phyloP scores from a whole-genome alignment of 2,888 invertebrate species.

The Spicauda simplicius region DNA sequence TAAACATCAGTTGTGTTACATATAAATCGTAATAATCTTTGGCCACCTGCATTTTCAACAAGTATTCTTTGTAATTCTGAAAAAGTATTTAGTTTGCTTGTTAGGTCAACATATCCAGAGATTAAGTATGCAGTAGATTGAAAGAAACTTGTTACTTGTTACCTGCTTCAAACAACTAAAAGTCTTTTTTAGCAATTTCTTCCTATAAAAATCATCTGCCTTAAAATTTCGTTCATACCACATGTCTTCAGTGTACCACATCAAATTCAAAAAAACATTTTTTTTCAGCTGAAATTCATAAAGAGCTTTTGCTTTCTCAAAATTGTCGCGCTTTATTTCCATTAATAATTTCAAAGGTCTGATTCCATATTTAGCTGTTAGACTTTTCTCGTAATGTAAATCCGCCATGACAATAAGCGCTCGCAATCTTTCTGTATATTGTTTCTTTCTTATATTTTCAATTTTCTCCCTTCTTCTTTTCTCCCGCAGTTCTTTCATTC shows the following conservation, averaged over 20 bases:
- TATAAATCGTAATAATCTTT: conserved; percentile 89
- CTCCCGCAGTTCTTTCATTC: conserved; percentile 86
- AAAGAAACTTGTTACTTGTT: no score
- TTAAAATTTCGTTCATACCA: conserved; percentile 80
- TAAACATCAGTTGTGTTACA: conserved; percentile 80
- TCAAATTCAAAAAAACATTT: conserved; percentile 80
- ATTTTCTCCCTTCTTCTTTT: conserved; percentile 86
- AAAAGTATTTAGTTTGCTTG: conserved; percentile 44
- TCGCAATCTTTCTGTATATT: conserved; percentile 72
- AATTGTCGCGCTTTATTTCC: conserved; percentile 64
- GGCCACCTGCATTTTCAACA: conserved; percentile 87
- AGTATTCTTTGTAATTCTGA: conserved; percentile 72
- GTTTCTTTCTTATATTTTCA: conserved; percentile 86
- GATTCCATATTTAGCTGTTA: conserved; percentile 70
- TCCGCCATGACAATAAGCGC: conserved; percentile 80
- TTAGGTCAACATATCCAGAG: neutral
- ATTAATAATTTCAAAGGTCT: conserved; percentile 63
- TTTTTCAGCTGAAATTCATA: conserved; percentile 74
- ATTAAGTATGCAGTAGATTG: neutral
- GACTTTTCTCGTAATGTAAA: conserved; percentile 74
- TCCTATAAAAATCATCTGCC: conserved; percentile 83
- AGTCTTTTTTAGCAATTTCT: conserved; percentile 71
- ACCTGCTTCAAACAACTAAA: conserved; percentile 81
- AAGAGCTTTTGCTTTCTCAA: conserved; percentile 77
- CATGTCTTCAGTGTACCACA: conserved; percentile 77